Evolutionary conservation across 2,113 vertebrate genomes (phyloP).

Genomic region (Odocoileus virginianus): DNA sequence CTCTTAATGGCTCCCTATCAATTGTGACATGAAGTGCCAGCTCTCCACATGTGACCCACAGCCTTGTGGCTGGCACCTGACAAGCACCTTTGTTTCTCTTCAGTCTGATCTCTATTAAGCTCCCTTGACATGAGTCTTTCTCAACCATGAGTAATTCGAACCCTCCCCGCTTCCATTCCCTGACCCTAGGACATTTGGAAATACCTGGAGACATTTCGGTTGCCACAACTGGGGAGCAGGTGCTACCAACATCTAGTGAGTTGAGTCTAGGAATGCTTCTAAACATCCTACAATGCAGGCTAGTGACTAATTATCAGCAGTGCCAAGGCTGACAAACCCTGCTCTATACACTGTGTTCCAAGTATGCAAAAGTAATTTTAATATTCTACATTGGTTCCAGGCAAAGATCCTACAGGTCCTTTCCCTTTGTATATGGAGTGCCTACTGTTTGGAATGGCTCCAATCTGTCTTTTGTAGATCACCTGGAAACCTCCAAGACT

Average conservation of each 20-base stretch:
- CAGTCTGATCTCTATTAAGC: not conserved
- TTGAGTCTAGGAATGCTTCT: not conserved
- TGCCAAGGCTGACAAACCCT: not conserved
- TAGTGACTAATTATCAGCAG: not conserved
- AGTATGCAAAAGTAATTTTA: not conserved
- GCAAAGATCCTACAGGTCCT: not conserved
- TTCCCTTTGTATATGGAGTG: not conserved
- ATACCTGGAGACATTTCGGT: not conserved
- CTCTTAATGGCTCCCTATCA: not conserved
- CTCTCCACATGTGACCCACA: not conserved
- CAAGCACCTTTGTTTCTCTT: not conserved
- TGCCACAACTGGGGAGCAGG: not conserved
- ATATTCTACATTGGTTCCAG: not conserved
- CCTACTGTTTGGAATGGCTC: not conserved
- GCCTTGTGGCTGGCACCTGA: not conserved
- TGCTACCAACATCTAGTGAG: not conserved
- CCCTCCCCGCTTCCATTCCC: no score
- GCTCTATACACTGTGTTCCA: not conserved
- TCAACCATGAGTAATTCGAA: not conserved
- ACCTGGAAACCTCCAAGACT: not conserved
- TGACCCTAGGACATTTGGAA: not conserved
- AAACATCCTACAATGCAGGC: not conserved
- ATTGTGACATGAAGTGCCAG: not conserved
- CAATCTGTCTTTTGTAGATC: not conserved
- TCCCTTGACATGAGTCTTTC: not conserved